Evolutionary conservation across 2,797 vertebrate species (phyloP), one percentile per base, ranked within the genome.

Genomic region (Chaenodraco wilsoni): DNA sequence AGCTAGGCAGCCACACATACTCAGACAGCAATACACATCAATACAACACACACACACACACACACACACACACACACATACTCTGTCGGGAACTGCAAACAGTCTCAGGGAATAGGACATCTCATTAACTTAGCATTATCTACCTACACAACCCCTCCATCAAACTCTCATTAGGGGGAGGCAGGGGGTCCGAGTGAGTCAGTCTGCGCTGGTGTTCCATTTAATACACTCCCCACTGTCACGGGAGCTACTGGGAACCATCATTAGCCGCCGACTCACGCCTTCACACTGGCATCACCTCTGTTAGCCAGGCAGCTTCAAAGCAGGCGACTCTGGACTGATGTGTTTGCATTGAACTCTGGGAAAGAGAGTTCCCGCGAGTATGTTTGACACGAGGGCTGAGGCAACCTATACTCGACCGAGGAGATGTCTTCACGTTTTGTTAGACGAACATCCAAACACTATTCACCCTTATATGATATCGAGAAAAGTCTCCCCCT

Each of bases 51-150:
- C 71, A 11, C 73, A 0, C 16, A 12, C 66, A 65, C 46, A 52
- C 72, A 65, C 40, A 69, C 57, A 68, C 76, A 82, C 71, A 11
- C 73, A 82, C 71, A 11, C 73, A 0, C 23, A 27, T 51, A 27
- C 84, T 82, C 86, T 74, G 72, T 60, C 31, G 89, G 86, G 86
- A 89, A 50, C 78, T 65, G 84, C 84, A 84, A 84, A 90, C 86
- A 82, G 81, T 68, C 83, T 64, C 78, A 45, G 17, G 65, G 65
- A 87, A 76, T 45, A 69, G 84, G 85, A 87, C 84, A 82, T 85
- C 90, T 90, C 84, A 88, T 90, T 92, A 92, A 83, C 87, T 87
- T 84, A 81, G 77, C 81, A 82, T 88, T 85, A 91, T 90, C 86
- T 86, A 79, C 82, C 87, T 79, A 75, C 85, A 84, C 71, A 74